Evolutionary conservation across 2,797 vertebrate genomes (phyloP), one percentile per base, ranked within the genome.

Genomic region (Ptychadena robeensis): DNA sequence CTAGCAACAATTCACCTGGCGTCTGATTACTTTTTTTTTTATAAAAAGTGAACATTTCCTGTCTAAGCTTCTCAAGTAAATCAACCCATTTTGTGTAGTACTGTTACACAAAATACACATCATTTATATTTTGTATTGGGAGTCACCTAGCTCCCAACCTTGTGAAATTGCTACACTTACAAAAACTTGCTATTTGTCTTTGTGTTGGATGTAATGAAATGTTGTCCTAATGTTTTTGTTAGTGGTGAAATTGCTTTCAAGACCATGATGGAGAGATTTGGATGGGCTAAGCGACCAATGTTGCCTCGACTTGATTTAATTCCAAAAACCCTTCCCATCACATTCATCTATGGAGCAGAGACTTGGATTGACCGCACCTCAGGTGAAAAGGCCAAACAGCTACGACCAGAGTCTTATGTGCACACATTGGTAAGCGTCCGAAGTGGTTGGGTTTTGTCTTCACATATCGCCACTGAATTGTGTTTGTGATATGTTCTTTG

Each of bases 161-260:
- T 48, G 22, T 22, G 1, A 18, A 22, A 9, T 48, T 48, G 44
- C 14, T 18, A 18, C 18, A 48, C 44, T 48, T 48, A 22, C 0
- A 48, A 4, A 48, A 48, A 48, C 22, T 18, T 22, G 44, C 40
- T 14, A 44, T 14, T 15, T 44, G 4, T 48, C 44, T 48, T 48
- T 48, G 44, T 48, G 22, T 2, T 1, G 18, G 15, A 18, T 48
- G 44, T 48, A 44, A 53, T n/a, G n/a, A 35, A 35, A 35, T 15
- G 34, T 34, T 67, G 7, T 9, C 32, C 31, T 70, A 9, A 31
- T 68, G 10, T 70, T 61, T 18, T 28, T 25, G 9, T 15, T 73
- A 98, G 96, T 69, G 96, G 96, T 3, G 96, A 97, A 86, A 94
- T 95, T 0, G 96, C 96, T n/a, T 98, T 97, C 90, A 92, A 94